Percentiles rank a stretch among this genome's conserved stretches.
These are phyloP conservation scores for Solea senegalensis DNA, from an alignment of 2,113 vertebrate species.

Conservation along the genomic window DNA sequence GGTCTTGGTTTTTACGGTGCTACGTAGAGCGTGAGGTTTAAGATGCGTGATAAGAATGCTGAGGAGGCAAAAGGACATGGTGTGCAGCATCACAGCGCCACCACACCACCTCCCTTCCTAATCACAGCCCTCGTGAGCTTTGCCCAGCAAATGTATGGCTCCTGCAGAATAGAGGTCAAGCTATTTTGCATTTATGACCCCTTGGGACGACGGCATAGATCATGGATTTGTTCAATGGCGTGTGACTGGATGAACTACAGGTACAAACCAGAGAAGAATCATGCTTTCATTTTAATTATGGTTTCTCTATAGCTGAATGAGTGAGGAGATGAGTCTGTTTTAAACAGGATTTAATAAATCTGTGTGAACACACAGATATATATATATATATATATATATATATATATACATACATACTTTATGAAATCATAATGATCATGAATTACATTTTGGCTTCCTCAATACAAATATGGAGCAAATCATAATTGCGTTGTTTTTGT, in stretches of 20 bases:
- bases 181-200: slow-evolving; percentile 69
- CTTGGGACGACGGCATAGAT: slow-evolving; percentile 35
- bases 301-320: not conserved
- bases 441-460: not conserved
- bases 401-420: too few relatives aligned
- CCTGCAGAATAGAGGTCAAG: slow-evolving; percentile 59
- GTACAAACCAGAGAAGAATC: slow-evolving; percentile 8
- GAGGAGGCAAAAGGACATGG: slow-evolving; percentile 60
- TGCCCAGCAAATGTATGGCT: slow-evolving; percentile 66
- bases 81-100: slow-evolving; percentile 25
- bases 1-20: slow-evolving; percentile 54
- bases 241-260: slow-evolving; percentile 42
- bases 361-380: not conserved
- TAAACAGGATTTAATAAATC: not conserved
- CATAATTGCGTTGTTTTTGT: not conserved
- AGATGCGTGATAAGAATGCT: slow-evolving; percentile 62
- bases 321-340: not conserved
- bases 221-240: slow-evolving; percentile 49
- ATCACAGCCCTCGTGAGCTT: slow-evolving; percentile 38
- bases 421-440: not conserved
- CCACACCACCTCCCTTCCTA: slow-evolving; percentile 20
- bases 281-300: not conserved
- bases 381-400: too few relatives aligned
- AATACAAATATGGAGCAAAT: not conserved
- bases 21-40: slow-evolving; percentile 55